These are phyloP conservation scores for Thryonomys swinderianus DNA, from an alignment of 2,113 vertebrate species.

Conservation along the genomic window DNA sequence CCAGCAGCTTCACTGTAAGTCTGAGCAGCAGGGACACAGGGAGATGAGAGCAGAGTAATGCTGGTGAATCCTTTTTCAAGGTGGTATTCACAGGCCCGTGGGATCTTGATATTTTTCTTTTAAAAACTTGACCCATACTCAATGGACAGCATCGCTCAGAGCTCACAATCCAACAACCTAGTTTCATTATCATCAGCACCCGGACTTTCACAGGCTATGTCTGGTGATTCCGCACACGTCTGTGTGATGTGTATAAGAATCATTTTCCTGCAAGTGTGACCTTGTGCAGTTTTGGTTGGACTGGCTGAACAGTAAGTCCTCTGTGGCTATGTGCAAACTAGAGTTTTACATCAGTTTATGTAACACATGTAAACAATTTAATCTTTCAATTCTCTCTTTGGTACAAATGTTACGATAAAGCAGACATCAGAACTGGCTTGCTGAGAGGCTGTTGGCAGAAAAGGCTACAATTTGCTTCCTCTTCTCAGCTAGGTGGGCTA, in stretches of 20 bases:
- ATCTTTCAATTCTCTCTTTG: conserved; percentile 66
- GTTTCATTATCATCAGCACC: not conserved
- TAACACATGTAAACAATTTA: conserved; percentile 77
- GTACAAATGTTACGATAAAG: conserved; percentile 69
- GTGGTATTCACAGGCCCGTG: not conserved
- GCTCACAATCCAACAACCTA: not conserved
- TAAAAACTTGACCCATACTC: not conserved
- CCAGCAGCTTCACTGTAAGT: not conserved
- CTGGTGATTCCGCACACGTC: not conserved
- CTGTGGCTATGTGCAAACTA: conserved; percentile 33
- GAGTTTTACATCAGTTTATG: conserved; percentile 74
- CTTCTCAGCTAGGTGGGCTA: conserved; percentile 10
- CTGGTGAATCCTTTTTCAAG: not conserved
- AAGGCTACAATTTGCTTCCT: conserved; percentile 33
- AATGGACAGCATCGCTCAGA: not conserved
- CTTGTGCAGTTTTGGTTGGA: not conserved
- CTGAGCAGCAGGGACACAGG: not conserved
- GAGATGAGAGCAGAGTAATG: not conserved
- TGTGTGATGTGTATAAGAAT: not conserved
- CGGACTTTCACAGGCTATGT: not conserved
- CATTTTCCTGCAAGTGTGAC: conserved; percentile 51
- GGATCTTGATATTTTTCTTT: not conserved
- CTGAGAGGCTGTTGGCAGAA: conserved; percentile 64
- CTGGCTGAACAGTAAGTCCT: conserved; percentile 60
- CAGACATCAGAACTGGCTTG: conserved; percentile 66